A percentile compares a stretch with the other conserved stretches of the same genome.
phyloP scores from a whole-genome alignment of 2,113 vertebrate species.

The Rhagologus leucostigma region DNA sequence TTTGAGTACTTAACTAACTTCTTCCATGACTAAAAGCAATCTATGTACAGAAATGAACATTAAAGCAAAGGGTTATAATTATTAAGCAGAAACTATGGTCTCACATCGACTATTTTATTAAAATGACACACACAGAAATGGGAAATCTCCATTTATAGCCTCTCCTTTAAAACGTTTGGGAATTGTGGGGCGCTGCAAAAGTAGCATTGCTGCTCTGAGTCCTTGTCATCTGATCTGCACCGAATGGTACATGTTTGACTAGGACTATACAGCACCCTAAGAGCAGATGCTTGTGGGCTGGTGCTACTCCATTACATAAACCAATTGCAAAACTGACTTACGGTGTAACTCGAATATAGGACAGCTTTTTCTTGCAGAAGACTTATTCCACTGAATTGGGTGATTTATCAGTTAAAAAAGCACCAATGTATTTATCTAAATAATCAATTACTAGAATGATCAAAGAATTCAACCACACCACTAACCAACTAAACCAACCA shows the following conservation, averaged over 20 bases:
- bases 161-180: background rate
- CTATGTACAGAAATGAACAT: background rate
- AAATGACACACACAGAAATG: background rate
- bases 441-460: background rate
- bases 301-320: conserved; percentile 56
- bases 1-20: background rate
- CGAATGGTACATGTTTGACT: background rate
- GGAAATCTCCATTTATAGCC: background rate
- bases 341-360: background rate
- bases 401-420: background rate
- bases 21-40: background rate
- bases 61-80: background rate
- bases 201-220: background rate
- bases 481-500: background rate
- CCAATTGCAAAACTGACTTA: background rate
- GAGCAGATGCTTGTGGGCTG: conserved; percentile 47
- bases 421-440: background rate
- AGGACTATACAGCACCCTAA: background rate
- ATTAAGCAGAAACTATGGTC: background rate
- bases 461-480: background rate
- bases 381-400: background rate
- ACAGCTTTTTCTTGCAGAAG: conserved; percentile 3
- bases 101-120: background rate
- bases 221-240: conserved; percentile 10
- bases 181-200: background rate